Base-by-base conservation (phyloP, 2,797 vertebrate genomes). In the Galago senegalensis region DNA sequence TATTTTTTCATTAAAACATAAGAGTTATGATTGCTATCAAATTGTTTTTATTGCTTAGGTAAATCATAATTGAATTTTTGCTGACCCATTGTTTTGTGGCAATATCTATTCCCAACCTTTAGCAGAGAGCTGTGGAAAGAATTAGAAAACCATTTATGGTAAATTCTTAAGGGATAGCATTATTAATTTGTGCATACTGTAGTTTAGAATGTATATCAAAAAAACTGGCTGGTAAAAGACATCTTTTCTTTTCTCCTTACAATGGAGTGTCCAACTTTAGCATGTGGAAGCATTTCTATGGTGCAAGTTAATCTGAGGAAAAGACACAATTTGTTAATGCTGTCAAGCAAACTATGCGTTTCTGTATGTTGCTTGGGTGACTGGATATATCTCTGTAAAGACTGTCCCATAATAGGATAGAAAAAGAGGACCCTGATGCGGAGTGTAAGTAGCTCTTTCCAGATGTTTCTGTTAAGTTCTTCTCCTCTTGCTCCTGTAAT, bases 251-350 rank as follows among this genome's bases (percentile, higher is more conserved):
- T 83, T 63, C 82, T 95, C 56, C 37, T 92, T 88, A 91, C 53
- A 69, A 85, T 56, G 73, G 61, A 8, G 7, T 70, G 76, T 93
- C 96, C 94, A 84, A 75, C 93, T 94, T 91, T n/a, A 96, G 97
- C 96, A 97, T 94, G 87, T 97, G 97, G 96, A 97, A 96, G 60
- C 61, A 75, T 97, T 97, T 97, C 83, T 83, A 56, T 27, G 56
- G 49, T 49, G 13, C 91, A 91, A 95, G 87, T 96, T 87, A 89
- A 96, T 96, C 91, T 72, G 76, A 89, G 80, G 80, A 94, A 85
- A 95, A 95, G 93, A 73, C 89, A 86, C 93, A 87, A 97, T 97
- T 97, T 97, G 95, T 96, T 97, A 95, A 97, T 85, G 89, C 93
- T 97, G 96, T 97, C 95, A 96, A 87, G 93, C 89, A 93, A 93